Evolutionary conservation across 1,140 invertebrate species (phyloP), one percentile per base, ranked within the genome.

Genomic region (Homalodisca vitripennis): DNA sequence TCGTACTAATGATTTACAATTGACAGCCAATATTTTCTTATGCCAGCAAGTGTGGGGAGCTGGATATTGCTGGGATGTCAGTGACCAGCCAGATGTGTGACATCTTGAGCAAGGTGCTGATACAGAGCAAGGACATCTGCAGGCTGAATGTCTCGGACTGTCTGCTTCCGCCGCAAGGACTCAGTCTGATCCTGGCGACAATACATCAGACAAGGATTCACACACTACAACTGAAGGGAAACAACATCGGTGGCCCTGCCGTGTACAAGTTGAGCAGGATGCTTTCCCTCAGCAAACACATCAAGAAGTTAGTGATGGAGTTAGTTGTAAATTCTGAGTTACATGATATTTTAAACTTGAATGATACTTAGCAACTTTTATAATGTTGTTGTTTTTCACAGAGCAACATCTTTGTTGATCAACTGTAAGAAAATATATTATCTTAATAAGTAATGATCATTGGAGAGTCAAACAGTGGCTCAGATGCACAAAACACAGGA

Each of bases 291-390:
- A 47, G 63, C 22, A 31, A 3, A 47, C n/a, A 47, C 12, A 66
- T 66, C 41, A 66, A 66, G 24, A 46, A 27, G 63, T 66, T 41
- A n/a, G n/a, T n/a, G n/a, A n/a, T n/a, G n/a, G n/a, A n/a, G n/a
- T n/a, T n/a, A n/a, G n/a, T n/a, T n/a, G n/a, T n/a, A n/a, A n/a
- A n/a, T n/a, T n/a, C n/a, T n/a, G n/a, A n/a, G n/a, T n/a, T n/a
- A n/a, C n/a, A n/a, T n/a, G n/a, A n/a, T n/a, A n/a, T n/a, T n/a
- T n/a, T n/a, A n/a, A n/a, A n/a, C n/a, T n/a, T n/a, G n/a, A n/a
- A n/a, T n/a, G n/a, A n/a, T n/a, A n/a, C n/a, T n/a, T n/a, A n/a
- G n/a, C n/a, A n/a, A n/a, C n/a, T n/a, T n/a, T n/a, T n/a, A n/a
- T n/a, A n/a, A n/a, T n/a, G n/a, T n/a, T n/a, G n/a, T n/a, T n/a